A percentile compares a stretch with the other conserved stretches of the same genome.
These are phyloP conservation scores for Nowickia ferox DNA, from an alignment of 2,888 invertebrate genomes.

Conservation along the genomic window DNA sequence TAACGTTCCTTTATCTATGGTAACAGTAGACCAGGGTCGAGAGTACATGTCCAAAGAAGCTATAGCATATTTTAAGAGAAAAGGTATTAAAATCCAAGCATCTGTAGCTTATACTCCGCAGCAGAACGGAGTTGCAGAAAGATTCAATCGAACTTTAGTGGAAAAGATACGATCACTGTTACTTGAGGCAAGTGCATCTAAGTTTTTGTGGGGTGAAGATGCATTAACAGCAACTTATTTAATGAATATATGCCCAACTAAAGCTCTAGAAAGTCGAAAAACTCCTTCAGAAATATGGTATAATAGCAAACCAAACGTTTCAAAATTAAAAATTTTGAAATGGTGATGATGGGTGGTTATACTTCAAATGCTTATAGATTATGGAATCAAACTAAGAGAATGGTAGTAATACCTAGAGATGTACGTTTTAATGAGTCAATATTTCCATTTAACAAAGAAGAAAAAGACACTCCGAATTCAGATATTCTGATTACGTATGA, in stretches of 20 bases:
- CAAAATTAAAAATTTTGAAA: slow-evolving; percentile 11
- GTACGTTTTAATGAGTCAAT: not conserved
- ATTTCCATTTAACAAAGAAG: no score
- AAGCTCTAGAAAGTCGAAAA: not conserved
- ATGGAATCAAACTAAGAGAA: not conserved
- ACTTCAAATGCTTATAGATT: not conserved
- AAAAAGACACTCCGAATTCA: not conserved
- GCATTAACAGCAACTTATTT: not conserved
- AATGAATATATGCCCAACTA: slow-evolving; percentile 6
- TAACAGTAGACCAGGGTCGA: no score
- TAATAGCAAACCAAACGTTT: slow-evolving; percentile 15
- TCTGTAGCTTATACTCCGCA: no score
- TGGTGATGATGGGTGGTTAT: slow-evolving; percentile 4
- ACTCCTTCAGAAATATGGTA: slow-evolving; percentile 17
- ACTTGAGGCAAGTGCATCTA: no score
- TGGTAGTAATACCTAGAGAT: not conserved
- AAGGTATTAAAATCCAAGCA: no score
- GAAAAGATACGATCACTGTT: no score
- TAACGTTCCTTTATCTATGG: no score
- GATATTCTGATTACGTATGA: not conserved
- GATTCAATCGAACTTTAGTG: no score
- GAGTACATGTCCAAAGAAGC: no score
- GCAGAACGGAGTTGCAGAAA: no score
- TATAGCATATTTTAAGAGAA: no score
- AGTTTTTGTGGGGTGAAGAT: not conserved